These are phyloP conservation scores for Neoascia interrupta DNA, from an alignment of 2,888 invertebrate species.

Conservation along the genomic window DNA sequence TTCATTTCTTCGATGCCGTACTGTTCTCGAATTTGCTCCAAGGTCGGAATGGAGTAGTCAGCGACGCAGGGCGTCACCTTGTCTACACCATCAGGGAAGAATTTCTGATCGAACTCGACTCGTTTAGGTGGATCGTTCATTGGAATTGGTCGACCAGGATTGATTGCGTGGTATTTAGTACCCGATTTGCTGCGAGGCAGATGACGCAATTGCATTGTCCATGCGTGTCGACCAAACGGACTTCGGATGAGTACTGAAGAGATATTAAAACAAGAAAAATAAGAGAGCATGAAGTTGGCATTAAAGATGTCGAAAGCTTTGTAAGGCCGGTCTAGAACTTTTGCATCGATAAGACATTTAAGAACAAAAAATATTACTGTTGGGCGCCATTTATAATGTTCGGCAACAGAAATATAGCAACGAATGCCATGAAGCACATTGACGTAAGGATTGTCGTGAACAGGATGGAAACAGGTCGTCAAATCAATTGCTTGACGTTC, in stretches of 20 bases:
- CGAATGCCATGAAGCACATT: too few relatives aligned
- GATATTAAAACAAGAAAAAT: slow-evolving; percentile 78
- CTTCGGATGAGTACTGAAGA: slow-evolving; percentile 93
- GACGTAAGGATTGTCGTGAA: too few relatives aligned
- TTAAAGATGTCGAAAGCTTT: too few relatives aligned
- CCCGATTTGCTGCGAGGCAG: slow-evolving; percentile 91
- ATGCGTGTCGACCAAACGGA: slow-evolving; percentile 96
- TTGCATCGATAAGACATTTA: too few relatives aligned
- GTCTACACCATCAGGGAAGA: slow-evolving; percentile 90
- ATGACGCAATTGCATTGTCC: slow-evolving; percentile 94
- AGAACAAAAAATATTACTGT: neutral
- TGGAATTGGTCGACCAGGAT: slow-evolving; percentile 87
- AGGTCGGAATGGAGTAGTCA: slow-evolving; percentile 93
- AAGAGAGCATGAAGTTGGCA: too few relatives aligned
- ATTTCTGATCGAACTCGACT: slow-evolving; percentile 86
- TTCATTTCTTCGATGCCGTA: slow-evolving; percentile 81
- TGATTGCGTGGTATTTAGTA: slow-evolving; percentile 81
- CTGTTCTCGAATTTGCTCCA: slow-evolving; percentile 87
- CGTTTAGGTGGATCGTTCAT: slow-evolving; percentile 85
- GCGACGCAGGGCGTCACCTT: slow-evolving; percentile 90
- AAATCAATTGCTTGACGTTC: too few relatives aligned
- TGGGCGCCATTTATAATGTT: too few relatives aligned
- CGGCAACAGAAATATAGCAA: too few relatives aligned
- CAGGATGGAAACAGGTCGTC: too few relatives aligned
- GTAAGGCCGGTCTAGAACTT: too few relatives aligned